Percentiles rank a stretch among this genome's conserved stretches.
phyloP scores from a whole-genome alignment of 2,888 invertebrate genomes.

The Hymenopus coronatus region DNA sequence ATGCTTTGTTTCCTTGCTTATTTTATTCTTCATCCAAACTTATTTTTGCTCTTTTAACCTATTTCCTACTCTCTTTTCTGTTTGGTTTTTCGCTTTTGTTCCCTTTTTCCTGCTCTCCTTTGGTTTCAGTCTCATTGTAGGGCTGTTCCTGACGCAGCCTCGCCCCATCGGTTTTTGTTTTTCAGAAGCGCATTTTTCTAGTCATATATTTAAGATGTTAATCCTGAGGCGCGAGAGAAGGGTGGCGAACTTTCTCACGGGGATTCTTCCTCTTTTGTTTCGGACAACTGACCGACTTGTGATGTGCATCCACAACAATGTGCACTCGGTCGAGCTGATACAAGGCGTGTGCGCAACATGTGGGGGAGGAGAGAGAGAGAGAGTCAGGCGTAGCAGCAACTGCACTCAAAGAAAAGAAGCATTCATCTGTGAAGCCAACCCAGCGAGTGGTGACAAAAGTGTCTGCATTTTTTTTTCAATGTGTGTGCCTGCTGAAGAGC shows the following conservation, averaged over 20 bases:
- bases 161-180: background rate
- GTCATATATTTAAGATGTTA: background rate
- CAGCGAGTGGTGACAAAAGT: conserved; percentile 14
- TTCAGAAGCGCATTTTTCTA: background rate
- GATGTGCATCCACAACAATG: background rate
- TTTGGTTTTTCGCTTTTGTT: background rate
- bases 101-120: background rate
- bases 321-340: background rate
- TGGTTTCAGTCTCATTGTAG: too few relatives aligned
- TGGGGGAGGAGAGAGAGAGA: background rate
- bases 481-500: background rate
- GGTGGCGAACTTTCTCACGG: background rate
- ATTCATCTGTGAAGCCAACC: conserved; percentile 11
- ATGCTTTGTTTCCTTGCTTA: background rate
- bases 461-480: conserved; percentile 6
- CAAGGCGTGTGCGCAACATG: background rate
- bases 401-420: conserved; percentile 10
- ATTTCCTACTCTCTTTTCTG: background rate
- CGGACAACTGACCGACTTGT: background rate
- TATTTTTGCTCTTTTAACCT: background rate
- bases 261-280: background rate
- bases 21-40: background rate
- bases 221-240: background rate
- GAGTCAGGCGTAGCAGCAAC: background rate
- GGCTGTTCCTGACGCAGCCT: background rate